Conservation (phyloP, 2,888 invertebrate species). For the Drosophila siamana region DNA sequence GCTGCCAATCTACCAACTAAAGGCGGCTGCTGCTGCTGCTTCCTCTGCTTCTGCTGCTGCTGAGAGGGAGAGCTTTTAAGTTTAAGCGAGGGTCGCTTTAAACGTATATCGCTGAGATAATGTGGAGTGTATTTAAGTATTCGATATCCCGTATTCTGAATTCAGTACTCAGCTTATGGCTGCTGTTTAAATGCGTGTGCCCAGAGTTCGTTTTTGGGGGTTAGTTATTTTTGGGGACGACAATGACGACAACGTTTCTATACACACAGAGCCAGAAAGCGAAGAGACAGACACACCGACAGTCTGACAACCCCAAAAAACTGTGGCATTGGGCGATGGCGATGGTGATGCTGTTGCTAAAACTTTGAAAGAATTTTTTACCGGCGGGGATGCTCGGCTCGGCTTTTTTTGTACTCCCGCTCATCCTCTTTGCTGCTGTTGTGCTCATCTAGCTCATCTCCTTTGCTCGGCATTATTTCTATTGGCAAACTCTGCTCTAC, state of each 20-base stretch:
- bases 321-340: conserved; percentile 25
- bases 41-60: conserved; percentile 8
- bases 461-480: conserved; percentile 44
- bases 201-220: conserved; percentile 50
- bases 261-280: conserved; percentile 20
- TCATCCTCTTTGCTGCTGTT: background rate
- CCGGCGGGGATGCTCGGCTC: conserved; percentile 62
- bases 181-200: conserved; percentile 21
- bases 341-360: conserved; percentile 50
- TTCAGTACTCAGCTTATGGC: conserved; percentile 24
- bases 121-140: background rate
- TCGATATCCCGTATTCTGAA: background rate
- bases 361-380: conserved; percentile 58
- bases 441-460: conserved; percentile 18
- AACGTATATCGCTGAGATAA: conserved; percentile 15
- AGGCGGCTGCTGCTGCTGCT: conserved; percentile 9
- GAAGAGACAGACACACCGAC: conserved; percentile 12
- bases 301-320: conserved; percentile 50
- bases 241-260: conserved; percentile 45
- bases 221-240: conserved; percentile 75
- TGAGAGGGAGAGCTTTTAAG: conserved; percentile 26
- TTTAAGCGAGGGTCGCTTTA: conserved; percentile 54
- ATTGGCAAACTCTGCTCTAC: conserved; percentile 52
- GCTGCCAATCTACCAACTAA: conserved; percentile 39
- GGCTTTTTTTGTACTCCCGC: conserved; percentile 17